phyloP scores from a whole-genome alignment of 2,113 vertebrate species.

The Pogona vitticeps region DNA sequence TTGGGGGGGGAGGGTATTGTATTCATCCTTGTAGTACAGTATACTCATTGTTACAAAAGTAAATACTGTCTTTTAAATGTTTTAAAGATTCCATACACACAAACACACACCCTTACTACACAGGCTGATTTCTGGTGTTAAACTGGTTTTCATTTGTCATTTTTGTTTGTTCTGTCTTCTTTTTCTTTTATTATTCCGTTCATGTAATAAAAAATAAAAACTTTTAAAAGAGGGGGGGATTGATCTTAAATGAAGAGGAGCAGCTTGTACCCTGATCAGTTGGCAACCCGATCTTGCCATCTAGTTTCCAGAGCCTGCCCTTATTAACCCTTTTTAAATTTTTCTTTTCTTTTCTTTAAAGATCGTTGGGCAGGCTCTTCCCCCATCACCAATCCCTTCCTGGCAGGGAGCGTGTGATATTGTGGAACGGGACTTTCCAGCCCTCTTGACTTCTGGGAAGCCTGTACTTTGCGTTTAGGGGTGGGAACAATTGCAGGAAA shows the following conservation, averaged over 20 bases:
- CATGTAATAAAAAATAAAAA: no score
- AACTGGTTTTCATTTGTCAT: no score
- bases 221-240: no score
- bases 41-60: no score
- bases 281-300: background rate
- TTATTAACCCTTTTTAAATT: background rate
- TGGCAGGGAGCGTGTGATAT: background rate
- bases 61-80: no score
- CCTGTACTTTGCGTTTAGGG: background rate
- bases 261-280: background rate
- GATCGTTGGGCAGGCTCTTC: background rate
- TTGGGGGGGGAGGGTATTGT: no score
- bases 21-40: no score
- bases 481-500: background rate
- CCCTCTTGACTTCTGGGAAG: slow-evolving; percentile 4
- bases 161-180: no score
- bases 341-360: background rate
- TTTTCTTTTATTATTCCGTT: no score
- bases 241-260: background rate
- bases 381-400: background rate
- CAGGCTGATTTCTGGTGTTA: no score
- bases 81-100: no score
- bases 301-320: background rate
- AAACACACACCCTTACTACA: no score
- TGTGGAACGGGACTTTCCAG: slow-evolving; percentile 13